A percentile compares a stretch with the other conserved stretches of the same genome.
Evolutionary conservation across 2,113 vertebrate genomes (phyloP).

Genomic region (Anolis carolinensis): DNA sequence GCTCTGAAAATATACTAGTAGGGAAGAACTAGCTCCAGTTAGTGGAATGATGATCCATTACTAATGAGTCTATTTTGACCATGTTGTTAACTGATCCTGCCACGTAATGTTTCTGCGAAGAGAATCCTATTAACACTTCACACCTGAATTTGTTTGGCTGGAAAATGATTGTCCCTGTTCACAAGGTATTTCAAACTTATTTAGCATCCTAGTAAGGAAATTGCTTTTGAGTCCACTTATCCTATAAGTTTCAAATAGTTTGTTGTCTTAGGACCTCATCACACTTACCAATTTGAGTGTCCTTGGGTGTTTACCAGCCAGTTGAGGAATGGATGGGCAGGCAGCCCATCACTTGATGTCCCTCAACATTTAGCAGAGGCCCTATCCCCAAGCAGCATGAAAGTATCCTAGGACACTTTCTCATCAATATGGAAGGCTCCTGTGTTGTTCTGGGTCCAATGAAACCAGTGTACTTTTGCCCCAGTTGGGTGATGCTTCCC

Average conservation of each 20-base stretch:
- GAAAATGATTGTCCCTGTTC: constrained; percentile 42
- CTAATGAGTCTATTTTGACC: constrained; percentile 36
- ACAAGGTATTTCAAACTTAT: neutral
- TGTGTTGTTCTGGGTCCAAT: too few species aligned
- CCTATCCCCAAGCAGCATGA: too few species aligned
- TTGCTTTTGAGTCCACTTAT: neutral
- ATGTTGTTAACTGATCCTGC: constrained; percentile 28
- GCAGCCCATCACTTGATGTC: too few species aligned
- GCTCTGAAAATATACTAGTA: constrained; percentile 17
- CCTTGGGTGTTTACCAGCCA: too few species aligned
- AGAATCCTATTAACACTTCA: constrained; percentile 30
- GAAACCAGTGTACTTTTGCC: too few species aligned
- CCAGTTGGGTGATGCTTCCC: too few species aligned
- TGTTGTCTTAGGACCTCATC: neutral
- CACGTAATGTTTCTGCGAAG: constrained; percentile 12
- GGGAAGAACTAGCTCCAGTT: constrained; percentile 33
- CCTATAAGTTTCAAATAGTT: neutral
- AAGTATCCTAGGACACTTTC: too few species aligned
- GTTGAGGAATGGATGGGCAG: neutral
- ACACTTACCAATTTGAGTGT: too few species aligned
- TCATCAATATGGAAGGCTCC: too few species aligned
- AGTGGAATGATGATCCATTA: neutral
- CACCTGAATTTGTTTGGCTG: constrained; percentile 27
- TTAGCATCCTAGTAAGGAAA: neutral
- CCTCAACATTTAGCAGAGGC: too few species aligned